Conservation (phyloP, 2,888 invertebrate genomes). For the Tortrix viridana region DNA sequence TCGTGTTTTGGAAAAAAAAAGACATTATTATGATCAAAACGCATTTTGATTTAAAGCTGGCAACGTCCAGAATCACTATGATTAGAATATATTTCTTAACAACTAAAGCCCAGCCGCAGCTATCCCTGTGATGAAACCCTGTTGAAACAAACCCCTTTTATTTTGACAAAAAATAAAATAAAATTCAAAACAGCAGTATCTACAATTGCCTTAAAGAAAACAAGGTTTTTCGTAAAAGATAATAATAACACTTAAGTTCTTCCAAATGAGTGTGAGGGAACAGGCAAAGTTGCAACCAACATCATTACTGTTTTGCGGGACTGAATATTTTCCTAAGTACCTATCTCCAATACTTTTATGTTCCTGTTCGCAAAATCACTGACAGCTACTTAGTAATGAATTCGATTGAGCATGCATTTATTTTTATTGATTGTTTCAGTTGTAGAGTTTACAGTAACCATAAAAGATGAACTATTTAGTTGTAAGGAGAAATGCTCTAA, state of each 20-base stretch:
- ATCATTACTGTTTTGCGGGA: constrained; percentile 12
- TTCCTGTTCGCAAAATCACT: constrained; percentile 15
- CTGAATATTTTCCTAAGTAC: constrained; percentile 23
- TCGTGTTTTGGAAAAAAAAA: too few species aligned
- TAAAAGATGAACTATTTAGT: too few species aligned
- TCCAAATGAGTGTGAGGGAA: background rate
- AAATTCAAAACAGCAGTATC: background rate
- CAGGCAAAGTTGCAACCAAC: constrained; percentile 25
- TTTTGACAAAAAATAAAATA: background rate
- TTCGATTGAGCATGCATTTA: constrained; percentile 1
- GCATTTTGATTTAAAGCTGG: too few species aligned
- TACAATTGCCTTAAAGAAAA: background rate
- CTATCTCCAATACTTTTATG: constrained; percentile 23
- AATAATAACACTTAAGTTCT: background rate
- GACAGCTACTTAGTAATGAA: constrained; percentile 26
- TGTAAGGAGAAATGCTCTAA: too few species aligned
- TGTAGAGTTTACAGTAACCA: too few species aligned
- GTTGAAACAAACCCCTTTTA: background rate
- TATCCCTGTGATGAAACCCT: too few species aligned
- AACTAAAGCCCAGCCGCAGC: too few species aligned
- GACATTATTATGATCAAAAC: too few species aligned
- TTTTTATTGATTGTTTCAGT: too few species aligned
- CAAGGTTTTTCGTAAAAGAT: background rate
- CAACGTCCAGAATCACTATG: too few species aligned
- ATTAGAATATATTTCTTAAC: too few species aligned